Evolutionary conservation across 2,113 vertebrate genomes (phyloP).

Genomic region (Ophthalmolycus amberensis): DNA sequence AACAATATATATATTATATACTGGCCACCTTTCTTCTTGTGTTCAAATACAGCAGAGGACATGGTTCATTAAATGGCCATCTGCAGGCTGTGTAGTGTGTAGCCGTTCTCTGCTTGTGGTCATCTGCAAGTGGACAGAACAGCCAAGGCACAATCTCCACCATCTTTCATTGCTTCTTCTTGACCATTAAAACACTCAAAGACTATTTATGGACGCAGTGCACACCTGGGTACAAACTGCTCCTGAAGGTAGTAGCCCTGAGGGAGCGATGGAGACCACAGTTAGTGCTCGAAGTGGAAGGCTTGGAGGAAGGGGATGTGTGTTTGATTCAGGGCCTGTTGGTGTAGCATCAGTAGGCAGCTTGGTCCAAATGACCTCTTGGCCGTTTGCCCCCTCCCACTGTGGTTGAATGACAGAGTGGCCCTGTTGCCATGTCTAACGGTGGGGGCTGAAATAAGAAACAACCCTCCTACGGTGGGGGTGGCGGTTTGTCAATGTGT

Average conservation of each 20-base stretch:
- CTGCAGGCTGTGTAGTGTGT: not conserved
- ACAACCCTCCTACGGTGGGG: not conserved
- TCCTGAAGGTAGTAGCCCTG: slow-evolving; percentile 32
- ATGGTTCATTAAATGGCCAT: not conserved
- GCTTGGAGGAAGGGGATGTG: slow-evolving; percentile 23
- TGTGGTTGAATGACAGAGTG: slow-evolving; percentile 45
- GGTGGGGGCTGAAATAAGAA: slow-evolving; percentile 46
- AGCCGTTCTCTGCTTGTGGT: not conserved
- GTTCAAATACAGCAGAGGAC: not conserved
- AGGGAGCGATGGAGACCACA: slow-evolving; percentile 46
- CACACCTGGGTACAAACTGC: slow-evolving; percentile 44
- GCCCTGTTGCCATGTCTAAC: slow-evolving; percentile 12
- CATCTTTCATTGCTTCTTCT: slow-evolving; percentile 3
- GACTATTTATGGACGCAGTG: not conserved
- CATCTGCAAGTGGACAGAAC: not conserved
- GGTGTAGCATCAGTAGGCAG: slow-evolving; percentile 57
- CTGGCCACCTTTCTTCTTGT: not conserved
- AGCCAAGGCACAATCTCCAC: not conserved
- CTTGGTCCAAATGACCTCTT: slow-evolving; percentile 61
- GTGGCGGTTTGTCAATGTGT: not conserved
- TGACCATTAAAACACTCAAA: slow-evolving; percentile 11
- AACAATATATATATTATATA: too few relatives aligned
- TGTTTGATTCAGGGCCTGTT: slow-evolving; percentile 61
- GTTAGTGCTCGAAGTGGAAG: slow-evolving; percentile 43
- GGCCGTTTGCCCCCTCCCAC: slow-evolving; percentile 46